Percentiles rank a stretch among this genome's conserved stretches.
Conservation (phyloP, 2,888 invertebrate species). For the Tetragonula carbonaria region DNA sequence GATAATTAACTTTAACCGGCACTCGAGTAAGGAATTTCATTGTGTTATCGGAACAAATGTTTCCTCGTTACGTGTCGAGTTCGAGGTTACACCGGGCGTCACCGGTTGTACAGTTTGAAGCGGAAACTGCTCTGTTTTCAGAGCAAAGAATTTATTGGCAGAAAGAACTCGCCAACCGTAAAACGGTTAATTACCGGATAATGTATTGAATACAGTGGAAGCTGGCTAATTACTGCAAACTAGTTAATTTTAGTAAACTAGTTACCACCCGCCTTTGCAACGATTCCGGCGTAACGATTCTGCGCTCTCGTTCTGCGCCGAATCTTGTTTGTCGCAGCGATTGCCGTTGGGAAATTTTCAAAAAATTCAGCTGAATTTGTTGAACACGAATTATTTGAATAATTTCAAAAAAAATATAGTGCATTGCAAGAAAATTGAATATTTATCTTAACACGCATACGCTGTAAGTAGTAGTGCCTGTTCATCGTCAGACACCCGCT, state of each 20-base stretch:
- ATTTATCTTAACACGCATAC: too few species aligned
- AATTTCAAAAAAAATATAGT: neutral
- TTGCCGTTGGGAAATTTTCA: neutral
- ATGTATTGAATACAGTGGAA: slow-evolving; percentile 47
- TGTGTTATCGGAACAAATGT: slow-evolving; percentile 9
- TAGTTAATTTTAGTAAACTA: slow-evolving; percentile 53
- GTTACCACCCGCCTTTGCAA: slow-evolving; percentile 31
- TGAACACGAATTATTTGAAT: neutral
- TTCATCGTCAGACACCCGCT: too few species aligned
- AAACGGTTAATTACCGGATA: slow-evolving; percentile 52
- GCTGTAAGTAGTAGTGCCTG: too few species aligned
- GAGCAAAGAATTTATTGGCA: slow-evolving; percentile 46
- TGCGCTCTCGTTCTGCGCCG: neutral
- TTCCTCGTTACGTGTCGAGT: slow-evolving; percentile 19
- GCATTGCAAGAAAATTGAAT: too few species aligned
- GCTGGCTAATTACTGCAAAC: slow-evolving; percentile 46
- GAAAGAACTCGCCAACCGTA: slow-evolving; percentile 30
- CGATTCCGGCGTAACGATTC: neutral
- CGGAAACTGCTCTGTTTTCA: neutral
- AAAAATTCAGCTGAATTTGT: neutral
- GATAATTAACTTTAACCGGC: neutral
- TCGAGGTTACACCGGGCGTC: neutral
- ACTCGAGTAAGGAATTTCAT: slow-evolving; percentile 19
- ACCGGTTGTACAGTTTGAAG: neutral
- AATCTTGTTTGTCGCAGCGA: neutral